Conservation (phyloP, 2,888 invertebrate species). For the Drosophila lutescens region DNA sequence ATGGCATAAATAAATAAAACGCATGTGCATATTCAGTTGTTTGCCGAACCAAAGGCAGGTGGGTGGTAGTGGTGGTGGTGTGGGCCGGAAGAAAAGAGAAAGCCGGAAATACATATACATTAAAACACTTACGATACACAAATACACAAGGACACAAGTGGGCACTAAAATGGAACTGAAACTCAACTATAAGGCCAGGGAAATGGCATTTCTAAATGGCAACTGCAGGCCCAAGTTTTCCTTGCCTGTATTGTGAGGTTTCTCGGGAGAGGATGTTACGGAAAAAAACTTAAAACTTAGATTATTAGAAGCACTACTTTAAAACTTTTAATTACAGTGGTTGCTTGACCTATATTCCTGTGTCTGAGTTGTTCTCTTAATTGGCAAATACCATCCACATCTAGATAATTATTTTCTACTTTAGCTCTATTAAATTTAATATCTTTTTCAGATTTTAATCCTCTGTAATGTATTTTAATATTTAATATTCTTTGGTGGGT, state of each 20-base stretch:
- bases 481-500: too few species aligned
- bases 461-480: too few species aligned
- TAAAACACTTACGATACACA: slow-evolving; percentile 69
- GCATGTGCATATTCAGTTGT: slow-evolving; percentile 66
- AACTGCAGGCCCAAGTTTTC: slow-evolving; percentile 13
- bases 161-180: slow-evolving; percentile 37
- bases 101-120: slow-evolving; percentile 73
- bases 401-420: too few species aligned
- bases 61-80: background rate
- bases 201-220: slow-evolving; percentile 13
- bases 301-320: background rate
- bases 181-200: slow-evolving; percentile 13
- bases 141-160: slow-evolving; percentile 43
- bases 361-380: background rate
- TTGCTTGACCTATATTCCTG: background rate
- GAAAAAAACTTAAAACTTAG: slow-evolving; percentile 10
- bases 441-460: too few species aligned
- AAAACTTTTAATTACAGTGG: background rate
- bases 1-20: slow-evolving; percentile 75
- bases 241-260: background rate
- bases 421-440: too few species aligned
- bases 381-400: background rate
- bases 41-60: slow-evolving; percentile 31
- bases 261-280: slow-evolving; percentile 3
- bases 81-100: slow-evolving; percentile 36